These are phyloP conservation scores for Chelidonichthys spinosus DNA, from an alignment of 2,797 vertebrate species.

Conservation along the genomic window DNA sequence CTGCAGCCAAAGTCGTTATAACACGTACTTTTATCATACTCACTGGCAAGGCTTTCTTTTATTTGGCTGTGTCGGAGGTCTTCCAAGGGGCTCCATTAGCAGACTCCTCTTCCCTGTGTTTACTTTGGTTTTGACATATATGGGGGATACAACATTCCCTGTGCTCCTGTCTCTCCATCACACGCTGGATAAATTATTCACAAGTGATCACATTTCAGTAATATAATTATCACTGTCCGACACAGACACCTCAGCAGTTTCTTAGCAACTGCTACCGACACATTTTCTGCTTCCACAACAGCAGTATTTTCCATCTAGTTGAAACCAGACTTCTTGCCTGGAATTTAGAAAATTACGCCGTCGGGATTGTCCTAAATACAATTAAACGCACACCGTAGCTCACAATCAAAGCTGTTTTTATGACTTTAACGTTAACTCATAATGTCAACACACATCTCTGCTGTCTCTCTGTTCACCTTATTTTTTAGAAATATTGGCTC, in stretches of 20 bases:
- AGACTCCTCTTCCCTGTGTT: constrained; percentile 62
- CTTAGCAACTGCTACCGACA: constrained; percentile 83
- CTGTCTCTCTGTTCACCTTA: background rate
- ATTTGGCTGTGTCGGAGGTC: constrained; percentile 31
- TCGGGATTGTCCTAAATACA: constrained; percentile 20
- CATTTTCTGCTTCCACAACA: constrained; percentile 57
- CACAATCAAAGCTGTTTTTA: constrained; percentile 5
- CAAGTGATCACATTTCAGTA: constrained; percentile 72
- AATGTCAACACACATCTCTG: constrained; percentile 3
- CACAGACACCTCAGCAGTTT: constrained; percentile 74
- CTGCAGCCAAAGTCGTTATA: constrained; percentile 28
- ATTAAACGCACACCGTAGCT: constrained; percentile 4
- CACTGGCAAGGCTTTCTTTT: constrained; percentile 21
- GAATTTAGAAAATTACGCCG: constrained; percentile 32
- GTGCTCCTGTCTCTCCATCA: constrained; percentile 52
- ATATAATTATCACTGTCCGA: constrained; percentile 80
- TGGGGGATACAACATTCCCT: constrained; percentile 56
- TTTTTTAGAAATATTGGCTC: constrained; percentile 25
- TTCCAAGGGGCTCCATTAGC: constrained; percentile 53
- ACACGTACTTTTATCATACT: constrained; percentile 47
- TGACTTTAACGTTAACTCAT: constrained; percentile 1
- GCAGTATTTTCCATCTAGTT: constrained; percentile 42
- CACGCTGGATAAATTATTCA: constrained; percentile 75
- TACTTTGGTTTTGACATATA: constrained; percentile 69
- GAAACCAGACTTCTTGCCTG: constrained; percentile 25